Percentiles rank a stretch among this genome's conserved stretches.
Evolutionary conservation across 2,113 vertebrate genomes (phyloP).

Genomic region (Corvus hawaiiensis): DNA sequence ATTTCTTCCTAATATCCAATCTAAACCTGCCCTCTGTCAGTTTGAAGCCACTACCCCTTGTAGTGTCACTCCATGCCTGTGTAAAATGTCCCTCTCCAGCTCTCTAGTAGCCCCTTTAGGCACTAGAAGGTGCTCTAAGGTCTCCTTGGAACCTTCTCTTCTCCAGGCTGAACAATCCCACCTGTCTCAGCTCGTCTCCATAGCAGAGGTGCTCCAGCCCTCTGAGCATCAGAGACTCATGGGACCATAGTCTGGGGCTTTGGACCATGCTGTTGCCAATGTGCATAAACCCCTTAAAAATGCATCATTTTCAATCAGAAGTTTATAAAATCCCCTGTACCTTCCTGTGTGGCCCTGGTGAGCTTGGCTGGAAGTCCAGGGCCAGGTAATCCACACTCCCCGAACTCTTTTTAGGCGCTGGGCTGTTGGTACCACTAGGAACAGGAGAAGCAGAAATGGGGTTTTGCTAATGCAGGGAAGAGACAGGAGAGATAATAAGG

Average conservation of each 20-base stretch:
- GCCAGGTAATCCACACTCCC: constrained; percentile 94
- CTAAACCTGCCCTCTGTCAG: not conserved
- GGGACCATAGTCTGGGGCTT: not conserved
- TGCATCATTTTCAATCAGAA: not conserved
- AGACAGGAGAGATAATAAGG: not conserved
- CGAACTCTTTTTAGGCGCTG: constrained; percentile 88
- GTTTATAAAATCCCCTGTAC: constrained; percentile 51
- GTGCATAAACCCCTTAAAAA: not conserved
- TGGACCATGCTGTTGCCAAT: not conserved
- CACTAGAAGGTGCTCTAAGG: not conserved
- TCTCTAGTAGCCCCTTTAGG: not conserved
- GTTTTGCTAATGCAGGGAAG: constrained; percentile 83
- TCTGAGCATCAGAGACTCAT: not conserved
- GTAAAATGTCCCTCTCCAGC: not conserved
- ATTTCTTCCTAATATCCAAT: not conserved
- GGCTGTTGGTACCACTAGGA: constrained; percentile 92
- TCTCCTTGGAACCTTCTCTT: not conserved
- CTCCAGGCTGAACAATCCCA: not conserved
- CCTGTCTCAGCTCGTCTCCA: not conserved
- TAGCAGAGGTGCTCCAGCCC: not conserved
- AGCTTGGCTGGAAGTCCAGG: constrained; percentile 92
- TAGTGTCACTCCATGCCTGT: not conserved
- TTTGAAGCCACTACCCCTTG: not conserved
- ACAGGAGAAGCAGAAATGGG: constrained; percentile 94
- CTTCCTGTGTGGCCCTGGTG: constrained; percentile 94